A percentile compares a stretch with the other conserved stretches of the same genome.
Evolutionary conservation across 2,888 invertebrate genomes (phyloP).

Genomic region (Crossocerus cetratus): DNA sequence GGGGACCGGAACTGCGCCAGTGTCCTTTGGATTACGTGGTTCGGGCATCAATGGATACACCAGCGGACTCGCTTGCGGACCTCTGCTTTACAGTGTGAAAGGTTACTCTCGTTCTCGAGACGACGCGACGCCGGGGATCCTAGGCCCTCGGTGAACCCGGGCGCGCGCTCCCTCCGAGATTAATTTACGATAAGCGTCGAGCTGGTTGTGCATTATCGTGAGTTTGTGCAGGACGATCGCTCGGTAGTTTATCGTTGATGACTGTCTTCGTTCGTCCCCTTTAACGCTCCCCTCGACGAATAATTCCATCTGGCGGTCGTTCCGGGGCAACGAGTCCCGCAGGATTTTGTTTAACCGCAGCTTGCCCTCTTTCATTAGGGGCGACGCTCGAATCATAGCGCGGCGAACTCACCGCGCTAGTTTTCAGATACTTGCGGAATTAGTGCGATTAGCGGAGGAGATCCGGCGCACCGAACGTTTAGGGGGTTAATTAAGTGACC

Average conservation of each 20-base stretch:
- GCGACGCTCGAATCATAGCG: conserved; percentile 31
- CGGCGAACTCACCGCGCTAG: conserved; percentile 30
- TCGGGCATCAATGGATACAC: too few species aligned
- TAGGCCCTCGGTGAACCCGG: too few species aligned
- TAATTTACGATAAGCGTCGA: not conserved
- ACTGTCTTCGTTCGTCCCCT: conserved; percentile 1
- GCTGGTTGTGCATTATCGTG: not conserved
- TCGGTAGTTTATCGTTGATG: not conserved
- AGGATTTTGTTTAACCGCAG: conserved; percentile 41
- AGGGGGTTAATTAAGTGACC: not conserved
- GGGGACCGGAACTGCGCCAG: too few species aligned
- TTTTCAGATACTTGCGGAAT: conserved; percentile 21
- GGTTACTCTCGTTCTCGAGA: not conserved
- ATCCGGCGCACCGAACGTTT: not conserved
- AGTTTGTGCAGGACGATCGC: not conserved
- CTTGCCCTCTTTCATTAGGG: conserved; percentile 14
- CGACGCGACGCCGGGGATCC: not conserved
- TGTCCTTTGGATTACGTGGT: too few species aligned
- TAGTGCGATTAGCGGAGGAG: conserved; percentile 28
- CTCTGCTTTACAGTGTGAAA: not conserved
- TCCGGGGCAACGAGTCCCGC: conserved; percentile 33
- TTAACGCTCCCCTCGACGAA: conserved; percentile 20
- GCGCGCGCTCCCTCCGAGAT: not conserved
- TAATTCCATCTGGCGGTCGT: conserved; percentile 15
- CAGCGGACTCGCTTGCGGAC: too few species aligned